Conservation (phyloP, 1,140 invertebrate genomes). For the Eumaeus atala region DNA sequence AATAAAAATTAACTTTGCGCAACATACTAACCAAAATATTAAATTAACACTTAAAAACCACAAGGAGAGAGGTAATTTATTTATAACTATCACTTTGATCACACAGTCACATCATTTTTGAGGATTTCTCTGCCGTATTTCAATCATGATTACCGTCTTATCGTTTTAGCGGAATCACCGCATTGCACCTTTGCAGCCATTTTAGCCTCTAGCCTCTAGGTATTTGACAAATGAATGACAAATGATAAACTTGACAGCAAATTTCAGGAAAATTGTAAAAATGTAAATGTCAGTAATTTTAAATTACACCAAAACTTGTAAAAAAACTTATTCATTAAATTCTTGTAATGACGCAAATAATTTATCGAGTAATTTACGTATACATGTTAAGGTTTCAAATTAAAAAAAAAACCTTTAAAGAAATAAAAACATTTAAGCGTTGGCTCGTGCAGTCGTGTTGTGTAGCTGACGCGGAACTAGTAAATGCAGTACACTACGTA, state of each 20-base stretch:
- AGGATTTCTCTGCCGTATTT: conserved; percentile 48
- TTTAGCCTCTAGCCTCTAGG: conserved; percentile 33
- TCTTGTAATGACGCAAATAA: no score
- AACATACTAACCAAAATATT: conserved; percentile 69
- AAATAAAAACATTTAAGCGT: no score
- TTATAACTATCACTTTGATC: conserved; percentile 48
- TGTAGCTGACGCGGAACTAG: no score
- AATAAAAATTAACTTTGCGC: conserved; percentile 76
- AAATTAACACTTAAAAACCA: conserved; percentile 38
- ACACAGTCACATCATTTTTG: conserved; percentile 57
- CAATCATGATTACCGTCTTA: conserved; percentile 59
- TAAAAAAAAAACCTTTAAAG: no score
- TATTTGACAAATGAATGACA: conserved; percentile 41
- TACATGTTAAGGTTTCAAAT: no score
- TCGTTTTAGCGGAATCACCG: conserved; percentile 70
- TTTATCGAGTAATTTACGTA: no score
- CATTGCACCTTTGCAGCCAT: conserved; percentile 68
- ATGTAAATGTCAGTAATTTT: conserved; percentile 7
- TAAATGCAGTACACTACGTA: no score
- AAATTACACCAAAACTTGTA: no score
- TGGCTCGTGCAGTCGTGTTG: no score
- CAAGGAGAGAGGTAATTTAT: conserved; percentile 41
- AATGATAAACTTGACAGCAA: conserved; percentile 17
- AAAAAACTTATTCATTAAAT: no score
- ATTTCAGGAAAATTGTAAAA: conserved; percentile 7